Conservation (phyloP, 2,888 invertebrate genomes). For the Latheticus oryzae region DNA sequence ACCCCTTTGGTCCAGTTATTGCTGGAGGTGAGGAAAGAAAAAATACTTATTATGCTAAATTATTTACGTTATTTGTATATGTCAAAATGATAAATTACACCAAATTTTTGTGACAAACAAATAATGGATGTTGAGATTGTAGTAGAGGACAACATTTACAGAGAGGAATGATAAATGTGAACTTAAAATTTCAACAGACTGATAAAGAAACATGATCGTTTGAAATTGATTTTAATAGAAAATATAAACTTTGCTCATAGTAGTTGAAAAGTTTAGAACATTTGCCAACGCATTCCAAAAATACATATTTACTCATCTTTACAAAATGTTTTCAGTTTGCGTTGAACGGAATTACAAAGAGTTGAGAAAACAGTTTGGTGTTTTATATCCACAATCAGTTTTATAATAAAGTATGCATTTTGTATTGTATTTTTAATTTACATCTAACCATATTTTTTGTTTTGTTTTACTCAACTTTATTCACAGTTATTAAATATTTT, state of each 20-base stretch:
- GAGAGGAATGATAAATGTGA: too few relatives aligned
- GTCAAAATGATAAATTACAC: too few relatives aligned
- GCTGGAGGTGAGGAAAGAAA: constrained; percentile 71
- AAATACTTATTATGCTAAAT: too few relatives aligned
- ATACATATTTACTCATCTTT: constrained; percentile 38
- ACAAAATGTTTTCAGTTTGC: constrained; percentile 40
- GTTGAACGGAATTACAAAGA: constrained; percentile 14
- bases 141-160: too few relatives aligned
- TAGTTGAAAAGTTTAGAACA: constrained; percentile 35
- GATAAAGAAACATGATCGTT: too few relatives aligned
- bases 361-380: background rate
- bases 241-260: constrained; percentile 22
- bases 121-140: too few relatives aligned
- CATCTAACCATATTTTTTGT: background rate
- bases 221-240: constrained; percentile 34
- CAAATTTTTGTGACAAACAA: too few relatives aligned
- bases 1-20: constrained; percentile 77
- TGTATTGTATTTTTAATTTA: background rate
- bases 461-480: background rate
- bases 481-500: background rate
- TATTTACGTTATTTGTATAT: too few relatives aligned
- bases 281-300: constrained; percentile 44
- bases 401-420: too few relatives aligned
- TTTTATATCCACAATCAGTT: too few relatives aligned
- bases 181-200: too few relatives aligned